phyloP scores from a whole-genome alignment of 2,113 vertebrate genomes.

The Carassius carassius region DNA sequence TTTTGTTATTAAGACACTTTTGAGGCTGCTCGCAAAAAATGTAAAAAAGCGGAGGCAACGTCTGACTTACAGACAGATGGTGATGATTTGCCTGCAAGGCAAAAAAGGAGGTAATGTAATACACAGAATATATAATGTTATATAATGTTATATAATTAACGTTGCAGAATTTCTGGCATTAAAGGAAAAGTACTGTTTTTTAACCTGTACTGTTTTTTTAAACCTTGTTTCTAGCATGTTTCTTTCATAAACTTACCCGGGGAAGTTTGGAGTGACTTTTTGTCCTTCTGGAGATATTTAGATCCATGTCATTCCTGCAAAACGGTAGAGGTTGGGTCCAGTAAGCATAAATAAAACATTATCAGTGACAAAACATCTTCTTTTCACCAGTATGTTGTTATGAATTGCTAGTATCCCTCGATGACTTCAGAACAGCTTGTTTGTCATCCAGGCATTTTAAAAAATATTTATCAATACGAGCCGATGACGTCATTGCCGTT shows the following conservation, averaged over 20 bases:
- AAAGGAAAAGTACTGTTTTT: not conserved
- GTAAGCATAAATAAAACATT: not conserved
- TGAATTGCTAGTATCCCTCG: not conserved
- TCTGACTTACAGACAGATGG: too few species aligned
- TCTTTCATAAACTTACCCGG: too few species aligned
- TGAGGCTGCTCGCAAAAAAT: too few species aligned
- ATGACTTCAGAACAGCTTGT: not conserved
- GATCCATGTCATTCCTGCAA: not conserved
- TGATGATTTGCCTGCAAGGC: too few species aligned
- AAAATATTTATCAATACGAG: not conserved
- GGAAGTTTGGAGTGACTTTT: too few species aligned
- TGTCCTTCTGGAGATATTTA: not conserved
- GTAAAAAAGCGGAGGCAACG: too few species aligned
- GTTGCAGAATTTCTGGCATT: not conserved
- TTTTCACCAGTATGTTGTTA: constrained; percentile 9
- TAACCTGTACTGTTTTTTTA: not conserved
- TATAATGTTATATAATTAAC: too few species aligned
- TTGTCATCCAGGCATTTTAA: constrained; percentile 6
- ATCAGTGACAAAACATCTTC: not conserved
- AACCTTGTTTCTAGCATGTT: too few species aligned
- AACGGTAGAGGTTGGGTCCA: not conserved
- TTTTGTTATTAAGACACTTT: too few species aligned
- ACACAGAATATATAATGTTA: too few species aligned
- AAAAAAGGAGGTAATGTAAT: too few species aligned
- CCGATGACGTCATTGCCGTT: not conserved